Conservation (phyloP, 2,888 invertebrate genomes). For the Drosophila pegasa region DNA sequence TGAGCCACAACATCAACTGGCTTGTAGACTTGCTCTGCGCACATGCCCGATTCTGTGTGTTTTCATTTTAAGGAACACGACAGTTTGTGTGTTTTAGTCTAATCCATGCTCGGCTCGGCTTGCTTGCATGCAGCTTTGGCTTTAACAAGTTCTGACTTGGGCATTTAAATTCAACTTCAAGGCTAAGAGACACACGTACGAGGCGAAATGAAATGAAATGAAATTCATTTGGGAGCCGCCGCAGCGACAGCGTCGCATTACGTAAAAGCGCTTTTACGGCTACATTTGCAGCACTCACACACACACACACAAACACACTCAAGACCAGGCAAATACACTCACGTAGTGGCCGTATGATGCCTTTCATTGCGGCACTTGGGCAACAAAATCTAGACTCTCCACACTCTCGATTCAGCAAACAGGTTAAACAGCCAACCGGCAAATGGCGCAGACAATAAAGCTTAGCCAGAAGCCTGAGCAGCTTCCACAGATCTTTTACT, state of each 20-base stretch:
- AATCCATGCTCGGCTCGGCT: slow-evolving; percentile 50
- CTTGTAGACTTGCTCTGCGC: background rate
- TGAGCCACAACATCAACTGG: background rate
- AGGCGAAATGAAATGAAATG: slow-evolving; percentile 52
- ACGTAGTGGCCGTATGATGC: slow-evolving; percentile 23
- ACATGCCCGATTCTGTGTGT: slow-evolving; percentile 12
- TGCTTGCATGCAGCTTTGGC: slow-evolving; percentile 44
- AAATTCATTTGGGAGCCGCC: slow-evolving; percentile 70
- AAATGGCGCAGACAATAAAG: slow-evolving; percentile 70
- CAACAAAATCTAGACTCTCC: slow-evolving; percentile 42
- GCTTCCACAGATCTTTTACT: slow-evolving; percentile 16
- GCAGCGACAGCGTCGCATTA: slow-evolving; percentile 63
- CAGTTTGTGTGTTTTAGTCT: slow-evolving; percentile 22
- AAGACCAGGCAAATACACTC: slow-evolving; percentile 12
- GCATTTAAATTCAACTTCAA: slow-evolving; percentile 67
- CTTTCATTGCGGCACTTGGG: slow-evolving; percentile 43
- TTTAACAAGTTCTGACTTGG: slow-evolving; percentile 47
- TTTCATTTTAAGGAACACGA: slow-evolving; percentile 30
- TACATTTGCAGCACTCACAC: slow-evolving; percentile 45
- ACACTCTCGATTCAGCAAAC: slow-evolving; percentile 53
- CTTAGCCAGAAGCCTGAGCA: slow-evolving; percentile 46
- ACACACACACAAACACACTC: slow-evolving; percentile 15
- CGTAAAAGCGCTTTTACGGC: slow-evolving; percentile 77
- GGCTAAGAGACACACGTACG: slow-evolving; percentile 59
- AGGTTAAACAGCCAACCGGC: slow-evolving; percentile 63